Conservation (phyloP, 1,140 invertebrate genomes). For the Drosophila quadrilineata region DNA sequence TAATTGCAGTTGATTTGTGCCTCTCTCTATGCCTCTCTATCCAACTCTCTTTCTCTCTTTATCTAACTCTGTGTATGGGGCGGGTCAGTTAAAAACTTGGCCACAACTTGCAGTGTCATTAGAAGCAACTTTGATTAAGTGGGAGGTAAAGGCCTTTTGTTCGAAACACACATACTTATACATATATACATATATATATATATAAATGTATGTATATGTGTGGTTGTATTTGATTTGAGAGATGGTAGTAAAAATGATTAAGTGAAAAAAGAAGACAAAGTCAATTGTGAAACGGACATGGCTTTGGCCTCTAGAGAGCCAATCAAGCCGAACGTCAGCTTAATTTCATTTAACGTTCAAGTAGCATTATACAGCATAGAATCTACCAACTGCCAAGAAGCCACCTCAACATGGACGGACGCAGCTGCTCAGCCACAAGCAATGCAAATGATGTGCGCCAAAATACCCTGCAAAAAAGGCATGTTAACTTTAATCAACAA, state of each 20-base stretch:
- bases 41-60: too few species aligned
- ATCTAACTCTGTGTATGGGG: too few species aligned
- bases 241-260: conserved; percentile 56
- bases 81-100: background rate
- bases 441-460: too few species aligned
- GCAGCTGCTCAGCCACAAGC: background rate
- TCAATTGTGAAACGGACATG: conserved; percentile 52
- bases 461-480: too few species aligned
- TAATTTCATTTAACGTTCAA: conserved; percentile 73
- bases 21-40: too few species aligned
- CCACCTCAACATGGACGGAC: background rate
- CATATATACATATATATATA: background rate
- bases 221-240: conserved; percentile 44
- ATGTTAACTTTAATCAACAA: too few species aligned
- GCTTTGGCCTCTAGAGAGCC: conserved; percentile 63
- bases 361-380: conserved; percentile 57
- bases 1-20: conserved; percentile 69
- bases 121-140: conserved; percentile 46
- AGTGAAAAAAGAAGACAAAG: conserved; percentile 71
- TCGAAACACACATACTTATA: background rate
- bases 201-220: conserved; percentile 8
- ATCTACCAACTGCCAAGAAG: conserved; percentile 23
- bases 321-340: conserved; percentile 72
- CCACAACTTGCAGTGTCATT: conserved; percentile 70
- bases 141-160: background rate